These are phyloP conservation scores for Zalophus californianus DNA, from an alignment of 2,797 vertebrate species.

Conservation along the genomic window DNA sequence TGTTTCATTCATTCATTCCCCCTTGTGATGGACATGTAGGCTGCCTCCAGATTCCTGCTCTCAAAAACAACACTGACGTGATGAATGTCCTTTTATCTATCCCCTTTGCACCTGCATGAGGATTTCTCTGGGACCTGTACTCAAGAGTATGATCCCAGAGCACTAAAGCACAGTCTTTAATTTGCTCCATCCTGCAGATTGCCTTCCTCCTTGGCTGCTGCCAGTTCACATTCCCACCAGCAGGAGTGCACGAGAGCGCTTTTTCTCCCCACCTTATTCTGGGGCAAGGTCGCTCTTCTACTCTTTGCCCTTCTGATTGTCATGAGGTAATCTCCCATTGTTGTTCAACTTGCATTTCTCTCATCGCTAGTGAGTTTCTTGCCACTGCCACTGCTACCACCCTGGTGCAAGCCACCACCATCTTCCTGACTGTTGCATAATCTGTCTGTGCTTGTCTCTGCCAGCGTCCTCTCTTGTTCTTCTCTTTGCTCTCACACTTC, in stretches of 20 bases:
- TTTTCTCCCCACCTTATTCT: background rate
- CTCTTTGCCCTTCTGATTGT: background rate
- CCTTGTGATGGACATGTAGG: background rate
- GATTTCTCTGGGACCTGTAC: background rate
- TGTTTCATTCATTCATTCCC: background rate
- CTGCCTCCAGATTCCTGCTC: background rate
- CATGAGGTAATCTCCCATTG: background rate
- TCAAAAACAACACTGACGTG: background rate
- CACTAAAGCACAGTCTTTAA: background rate
- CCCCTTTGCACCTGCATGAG: background rate
- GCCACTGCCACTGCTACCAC: background rate
- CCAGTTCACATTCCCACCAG: background rate
- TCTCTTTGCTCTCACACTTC: background rate
- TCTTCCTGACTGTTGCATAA: background rate
- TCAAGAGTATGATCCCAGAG: background rate
- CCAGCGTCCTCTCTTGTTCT: background rate
- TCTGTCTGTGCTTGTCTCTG: background rate
- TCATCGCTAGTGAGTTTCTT: background rate
- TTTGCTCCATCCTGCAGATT: background rate
- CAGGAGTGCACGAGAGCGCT: rapidly evolving
- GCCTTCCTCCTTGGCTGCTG: background rate
- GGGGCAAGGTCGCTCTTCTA: background rate
- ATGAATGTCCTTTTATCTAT: background rate
- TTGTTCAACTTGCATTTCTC: background rate
- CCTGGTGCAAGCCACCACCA: background rate